These are phyloP conservation scores for Prunella strophiata DNA, from an alignment of 2,797 vertebrate species.

Conservation along the genomic window DNA sequence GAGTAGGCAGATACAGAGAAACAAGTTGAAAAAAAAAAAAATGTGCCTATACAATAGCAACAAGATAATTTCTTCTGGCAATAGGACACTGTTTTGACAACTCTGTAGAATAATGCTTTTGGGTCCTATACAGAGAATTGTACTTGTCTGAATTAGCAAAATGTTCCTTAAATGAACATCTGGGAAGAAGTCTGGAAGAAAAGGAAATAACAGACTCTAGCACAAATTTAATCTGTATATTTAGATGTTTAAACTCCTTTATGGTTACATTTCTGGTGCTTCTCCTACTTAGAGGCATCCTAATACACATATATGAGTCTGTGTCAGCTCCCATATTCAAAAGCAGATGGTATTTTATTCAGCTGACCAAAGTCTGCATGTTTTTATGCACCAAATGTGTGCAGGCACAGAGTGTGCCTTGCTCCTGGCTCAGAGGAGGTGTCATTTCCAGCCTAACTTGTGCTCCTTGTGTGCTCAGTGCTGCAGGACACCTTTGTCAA, in stretches of 20 bases:
- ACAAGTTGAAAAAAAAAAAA: slow-evolving; percentile 51
- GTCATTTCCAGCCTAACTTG: background rate
- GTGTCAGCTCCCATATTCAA: background rate
- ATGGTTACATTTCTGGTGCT: background rate
- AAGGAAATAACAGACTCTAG: background rate
- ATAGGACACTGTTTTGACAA: slow-evolving; percentile 65
- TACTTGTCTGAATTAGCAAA: slow-evolving; percentile 34
- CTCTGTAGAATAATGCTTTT: slow-evolving; percentile 36
- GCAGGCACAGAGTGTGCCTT: background rate
- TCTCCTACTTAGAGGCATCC: background rate
- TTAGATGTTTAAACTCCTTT: background rate
- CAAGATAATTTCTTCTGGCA: slow-evolving; percentile 63
- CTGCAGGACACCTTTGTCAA: background rate
- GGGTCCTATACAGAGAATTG: slow-evolving; percentile 23
- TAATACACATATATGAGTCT: background rate
- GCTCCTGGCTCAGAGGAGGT: background rate
- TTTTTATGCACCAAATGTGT: background rate
- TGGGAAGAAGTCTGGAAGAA: background rate
- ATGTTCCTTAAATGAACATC: background rate
- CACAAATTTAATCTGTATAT: background rate
- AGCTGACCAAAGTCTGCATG: background rate
- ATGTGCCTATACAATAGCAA: slow-evolving; percentile 28
- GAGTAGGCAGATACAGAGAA: slow-evolving; percentile 57
- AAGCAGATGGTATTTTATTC: background rate
- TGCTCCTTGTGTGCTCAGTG: background rate